Conservation (phyloP, 2,113 vertebrate species). For the Triplophysa tibetana region DNA sequence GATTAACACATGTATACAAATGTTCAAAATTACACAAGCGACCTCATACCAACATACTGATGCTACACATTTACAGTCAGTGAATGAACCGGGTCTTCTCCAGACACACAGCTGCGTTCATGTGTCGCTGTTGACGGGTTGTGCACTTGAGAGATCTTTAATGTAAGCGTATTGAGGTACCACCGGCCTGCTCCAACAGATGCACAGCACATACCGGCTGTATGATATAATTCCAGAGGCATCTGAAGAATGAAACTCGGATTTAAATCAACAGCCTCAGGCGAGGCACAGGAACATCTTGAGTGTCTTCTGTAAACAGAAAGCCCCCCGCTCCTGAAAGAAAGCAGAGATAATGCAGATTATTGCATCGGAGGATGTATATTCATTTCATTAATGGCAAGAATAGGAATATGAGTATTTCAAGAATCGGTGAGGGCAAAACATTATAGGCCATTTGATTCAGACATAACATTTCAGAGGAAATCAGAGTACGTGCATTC, state of each 20-base stretch:
- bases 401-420: conserved; percentile 9
- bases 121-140: conserved; percentile 11
- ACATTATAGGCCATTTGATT: neutral
- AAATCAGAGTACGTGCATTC: conserved; percentile 1
- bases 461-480: neutral
- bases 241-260: conserved; percentile 71
- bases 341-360: conserved; percentile 26
- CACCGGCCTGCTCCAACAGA: conserved; percentile 63
- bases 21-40: no score
- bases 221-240: conserved; percentile 68
- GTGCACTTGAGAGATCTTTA: conserved; percentile 1
- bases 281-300: conserved; percentile 62
- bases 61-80: neutral
- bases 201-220: conserved; percentile 61
- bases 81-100: neutral
- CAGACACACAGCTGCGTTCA: neutral
- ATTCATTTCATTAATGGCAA: neutral
- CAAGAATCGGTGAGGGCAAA: neutral
- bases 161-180: conserved; percentile 40
- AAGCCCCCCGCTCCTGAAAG: conserved; percentile 18
- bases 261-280: conserved; percentile 72
- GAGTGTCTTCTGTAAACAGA: conserved; percentile 57
- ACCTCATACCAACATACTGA: neutral
- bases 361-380: conserved; percentile 9
- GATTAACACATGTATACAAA: no score